Base-by-base conservation (phyloP, 2,797 vertebrate species). In the Tympanoctomys barrerae region DNA sequence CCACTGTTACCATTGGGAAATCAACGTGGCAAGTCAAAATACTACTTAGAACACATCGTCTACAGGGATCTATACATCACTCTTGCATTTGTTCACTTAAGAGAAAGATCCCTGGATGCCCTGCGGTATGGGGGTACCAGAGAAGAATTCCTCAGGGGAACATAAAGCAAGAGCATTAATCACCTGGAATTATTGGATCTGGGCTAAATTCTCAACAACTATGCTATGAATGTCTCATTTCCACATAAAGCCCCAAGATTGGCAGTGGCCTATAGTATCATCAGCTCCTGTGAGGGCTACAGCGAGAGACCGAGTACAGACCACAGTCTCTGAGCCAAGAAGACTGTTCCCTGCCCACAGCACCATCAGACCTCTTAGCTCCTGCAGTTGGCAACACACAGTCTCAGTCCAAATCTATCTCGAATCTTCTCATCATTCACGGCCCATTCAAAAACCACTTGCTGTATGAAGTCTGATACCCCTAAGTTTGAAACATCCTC, bases 11-110 rank as follows among this genome's bases (percentile, higher is more conserved):
- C 42, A 10, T 21, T 2, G 52, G 78, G 42, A 61, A 13, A n/a
- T 9, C 4, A 49, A 14, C 0, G 9, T 1, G 28, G n/a, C 31
- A 0, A 5, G 18, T 19, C 49, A 28, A 24, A 0, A 0, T 1
- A 84, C 12, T 31, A 52, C 22, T 68, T 54, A 31, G 33, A 73
- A 6, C 26, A 6, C 0, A 22, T 54, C 78, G 89, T 77, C 13
- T 18, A 7, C 42, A 31, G 26, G 42, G 73, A 26, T 49, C 24
- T 24, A 31, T 5, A 28, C 42, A n/a, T 24, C 2, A 5, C 57
- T 5, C 8, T 1, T 12, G 71, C 8, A 4, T 52, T 31, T 26
- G 39, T 33, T 57, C 26, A 10, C 13, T 22, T 1, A 1, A 54
- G 24, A 39, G 28, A 46, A 77, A 90, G 31, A 42, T 6, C 11